phyloP scores from a whole-genome alignment of 2,797 vertebrate genomes.

The Okamejei kenojei region DNA sequence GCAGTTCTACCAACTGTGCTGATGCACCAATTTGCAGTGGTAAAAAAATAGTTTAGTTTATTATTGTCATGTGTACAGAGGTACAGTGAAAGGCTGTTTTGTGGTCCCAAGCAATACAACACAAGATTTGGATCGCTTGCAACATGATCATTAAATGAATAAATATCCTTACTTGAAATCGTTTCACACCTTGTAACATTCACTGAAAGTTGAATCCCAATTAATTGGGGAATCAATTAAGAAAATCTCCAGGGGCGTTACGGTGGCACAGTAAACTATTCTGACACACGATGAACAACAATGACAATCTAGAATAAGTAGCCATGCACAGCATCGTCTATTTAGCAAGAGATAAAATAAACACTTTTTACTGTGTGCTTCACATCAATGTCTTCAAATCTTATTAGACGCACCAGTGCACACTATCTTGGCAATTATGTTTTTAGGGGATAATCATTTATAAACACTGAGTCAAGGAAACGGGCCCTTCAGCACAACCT shows the following conservation, averaged over 20 bases:
- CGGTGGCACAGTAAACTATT: not conserved
- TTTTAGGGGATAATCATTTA: not conserved
- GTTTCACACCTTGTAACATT: not conserved
- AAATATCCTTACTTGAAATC: no score
- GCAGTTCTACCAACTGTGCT: no score
- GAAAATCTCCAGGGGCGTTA: no score
- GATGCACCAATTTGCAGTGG: no score
- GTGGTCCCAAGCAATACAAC: not conserved
- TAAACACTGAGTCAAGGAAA: not conserved
- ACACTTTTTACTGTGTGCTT: slow-evolving; percentile 33
- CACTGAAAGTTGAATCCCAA: not conserved
- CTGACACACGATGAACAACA: not conserved
- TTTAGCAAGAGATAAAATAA: slow-evolving; percentile 44
- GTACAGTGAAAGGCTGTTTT: no score
- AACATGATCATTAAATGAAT: not conserved
- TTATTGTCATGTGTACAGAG: no score
- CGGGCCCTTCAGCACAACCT: no score
- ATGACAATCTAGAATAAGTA: not conserved
- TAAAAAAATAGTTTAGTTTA: no score
- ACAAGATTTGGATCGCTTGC: not conserved
- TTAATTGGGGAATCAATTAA: not conserved
- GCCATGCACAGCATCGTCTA: not conserved
- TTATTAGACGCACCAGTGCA: not conserved
- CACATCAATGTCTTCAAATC: not conserved
- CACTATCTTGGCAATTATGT: not conserved